A percentile compares a stretch with the other conserved stretches of the same genome.
phyloP scores from a whole-genome alignment of 2,888 invertebrate species.

The Patella ulyssiponensis region DNA sequence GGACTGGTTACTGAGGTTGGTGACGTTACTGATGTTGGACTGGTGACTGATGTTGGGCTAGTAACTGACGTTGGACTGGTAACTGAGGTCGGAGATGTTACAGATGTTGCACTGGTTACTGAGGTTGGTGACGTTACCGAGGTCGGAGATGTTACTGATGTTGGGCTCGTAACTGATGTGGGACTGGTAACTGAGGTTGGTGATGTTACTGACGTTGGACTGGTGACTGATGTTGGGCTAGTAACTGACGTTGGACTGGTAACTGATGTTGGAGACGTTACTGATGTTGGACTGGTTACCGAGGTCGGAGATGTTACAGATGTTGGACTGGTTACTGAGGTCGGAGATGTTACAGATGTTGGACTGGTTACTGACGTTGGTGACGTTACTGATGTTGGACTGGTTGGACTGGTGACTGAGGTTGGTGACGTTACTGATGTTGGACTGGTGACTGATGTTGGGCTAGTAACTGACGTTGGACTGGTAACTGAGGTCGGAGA shows the following conservation, averaged over 20 bases:
- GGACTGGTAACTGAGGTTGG: neutral
- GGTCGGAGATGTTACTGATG: neutral
- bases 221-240: neutral
- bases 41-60: neutral
- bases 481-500: neutral
- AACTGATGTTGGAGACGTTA: neutral
- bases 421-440: neutral
- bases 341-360: neutral
- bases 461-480: neutral
- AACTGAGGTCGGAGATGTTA: neutral
- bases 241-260: neutral
- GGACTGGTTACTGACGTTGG: neutral
- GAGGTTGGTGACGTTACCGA: neutral
- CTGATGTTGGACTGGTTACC: neutral
- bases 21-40: neutral
- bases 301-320: neutral
- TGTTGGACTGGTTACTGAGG: neutral
- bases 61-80: neutral
- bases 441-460: neutral
- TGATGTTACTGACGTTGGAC: neutral
- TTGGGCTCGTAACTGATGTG: neutral
- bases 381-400: neutral
- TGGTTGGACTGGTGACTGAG: neutral
- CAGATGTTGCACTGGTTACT: neutral
- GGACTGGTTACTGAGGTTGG: neutral